Evolutionary conservation across 2,113 vertebrate genomes (phyloP).

Genomic region (Chamaetylas fuelleborni): DNA sequence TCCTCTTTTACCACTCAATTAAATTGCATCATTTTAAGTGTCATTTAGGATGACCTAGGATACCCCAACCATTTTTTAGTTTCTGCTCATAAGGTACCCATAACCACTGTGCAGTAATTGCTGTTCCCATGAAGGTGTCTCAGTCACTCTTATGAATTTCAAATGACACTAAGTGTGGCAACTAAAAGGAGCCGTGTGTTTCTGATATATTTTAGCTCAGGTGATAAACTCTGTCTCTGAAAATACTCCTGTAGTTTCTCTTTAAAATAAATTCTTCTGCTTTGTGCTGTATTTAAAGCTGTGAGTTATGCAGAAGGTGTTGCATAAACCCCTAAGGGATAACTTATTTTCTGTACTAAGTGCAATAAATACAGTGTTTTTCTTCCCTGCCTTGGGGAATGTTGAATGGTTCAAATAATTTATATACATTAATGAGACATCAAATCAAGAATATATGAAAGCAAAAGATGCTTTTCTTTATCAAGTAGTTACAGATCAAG

Average conservation of each 20-base stretch:
- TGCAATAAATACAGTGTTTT: neutral
- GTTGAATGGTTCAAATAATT: neutral
- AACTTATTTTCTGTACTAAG: neutral
- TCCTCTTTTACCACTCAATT: neutral
- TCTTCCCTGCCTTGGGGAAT: neutral
- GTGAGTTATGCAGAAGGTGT: neutral
- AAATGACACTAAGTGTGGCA: neutral
- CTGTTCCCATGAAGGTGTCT: neutral
- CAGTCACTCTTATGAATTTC: neutral
- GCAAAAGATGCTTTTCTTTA: neutral
- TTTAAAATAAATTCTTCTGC: neutral
- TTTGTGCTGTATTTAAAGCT: neutral
- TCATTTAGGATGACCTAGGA: neutral
- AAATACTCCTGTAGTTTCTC: neutral
- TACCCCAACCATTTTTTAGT: neutral
- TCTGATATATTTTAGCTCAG: neutral
- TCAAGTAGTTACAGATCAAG: neutral
- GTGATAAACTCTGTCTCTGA: neutral
- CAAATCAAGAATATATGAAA: neutral
- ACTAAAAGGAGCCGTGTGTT: neutral
- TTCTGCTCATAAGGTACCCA: neutral
- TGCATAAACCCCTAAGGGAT: neutral
- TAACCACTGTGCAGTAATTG: neutral
- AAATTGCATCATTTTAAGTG: neutral
- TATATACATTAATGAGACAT: constrained; percentile 7